Evolutionary conservation across 2,113 vertebrate genomes (phyloP).

Genomic region (Toxotes jaculatrix): DNA sequence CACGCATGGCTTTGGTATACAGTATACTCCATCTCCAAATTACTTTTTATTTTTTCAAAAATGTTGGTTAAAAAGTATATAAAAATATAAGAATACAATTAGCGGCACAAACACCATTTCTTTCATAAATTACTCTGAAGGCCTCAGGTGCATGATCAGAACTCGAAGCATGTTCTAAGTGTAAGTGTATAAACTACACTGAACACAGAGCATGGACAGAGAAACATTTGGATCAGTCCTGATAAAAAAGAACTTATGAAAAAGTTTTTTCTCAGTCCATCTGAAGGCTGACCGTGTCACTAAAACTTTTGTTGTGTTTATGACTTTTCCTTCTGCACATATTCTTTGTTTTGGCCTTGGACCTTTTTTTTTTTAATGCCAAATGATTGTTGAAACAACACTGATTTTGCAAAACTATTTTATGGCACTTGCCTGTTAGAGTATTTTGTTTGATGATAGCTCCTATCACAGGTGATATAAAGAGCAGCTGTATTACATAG

Average conservation of each 20-base stretch:
- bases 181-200: too few relatives aligned
- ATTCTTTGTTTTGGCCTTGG: not conserved
- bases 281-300: not conserved
- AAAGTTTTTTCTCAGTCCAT: not conserved
- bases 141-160: not conserved
- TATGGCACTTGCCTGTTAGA: not conserved
- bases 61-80: not conserved
- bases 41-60: not conserved
- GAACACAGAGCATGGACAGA: too few relatives aligned
- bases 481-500: not conserved
- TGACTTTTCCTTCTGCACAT: not conserved
- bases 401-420: not conserved
- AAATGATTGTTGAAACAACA: not conserved
- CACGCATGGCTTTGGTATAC: constrained; percentile 8
- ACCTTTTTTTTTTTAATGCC: too few relatives aligned
- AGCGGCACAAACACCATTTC: not conserved
- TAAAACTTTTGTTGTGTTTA: not conserved
- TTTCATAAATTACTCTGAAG: not conserved
- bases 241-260: not conserved
- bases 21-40: not conserved
- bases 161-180: too few relatives aligned
- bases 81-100: not conserved
- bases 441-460: not conserved
- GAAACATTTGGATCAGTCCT: not conserved
- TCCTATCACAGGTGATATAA: not conserved